Conservation (phyloP, 2,888 invertebrate genomes). For the Drosophila crucigera region DNA sequence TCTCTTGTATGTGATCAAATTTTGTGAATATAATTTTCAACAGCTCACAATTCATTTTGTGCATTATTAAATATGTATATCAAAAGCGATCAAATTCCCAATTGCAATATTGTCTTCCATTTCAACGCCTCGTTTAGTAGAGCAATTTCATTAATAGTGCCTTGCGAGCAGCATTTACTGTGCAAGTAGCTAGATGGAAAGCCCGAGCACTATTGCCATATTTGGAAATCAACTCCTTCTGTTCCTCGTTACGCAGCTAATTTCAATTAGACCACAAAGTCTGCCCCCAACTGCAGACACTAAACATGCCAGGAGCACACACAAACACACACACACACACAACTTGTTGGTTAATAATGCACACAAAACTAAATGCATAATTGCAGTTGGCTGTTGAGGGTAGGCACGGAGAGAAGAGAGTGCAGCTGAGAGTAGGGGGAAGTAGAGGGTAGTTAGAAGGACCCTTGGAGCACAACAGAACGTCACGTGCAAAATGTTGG, state of each 20-base stretch:
- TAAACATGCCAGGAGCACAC: conserved; percentile 30
- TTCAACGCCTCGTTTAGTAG: not conserved
- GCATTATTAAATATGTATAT: too few species aligned
- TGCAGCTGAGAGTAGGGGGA: not conserved
- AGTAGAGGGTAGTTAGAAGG: conserved; percentile 7
- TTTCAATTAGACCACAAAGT: conserved; percentile 75
- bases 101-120: conserved; percentile 5
- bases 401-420: not conserved
- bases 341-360: conserved; percentile 78
- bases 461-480: conserved; percentile 1
- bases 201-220: conserved; percentile 42
- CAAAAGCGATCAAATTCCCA: not conserved
- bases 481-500: conserved; percentile 79
- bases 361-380: conserved; percentile 81
- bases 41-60: not conserved
- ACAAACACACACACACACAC: conserved; percentile 43
- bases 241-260: conserved; percentile 58
- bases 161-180: conserved; percentile 13
- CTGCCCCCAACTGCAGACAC: conserved; percentile 26
- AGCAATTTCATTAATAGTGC: not conserved
- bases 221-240: conserved; percentile 24
- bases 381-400: conserved; percentile 45
- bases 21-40: not conserved
- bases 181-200: conserved; percentile 34
- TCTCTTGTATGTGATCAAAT: too few species aligned